Base-by-base conservation (phyloP, 1,140 invertebrate species). In the Leptinotarsa defecta region DNA sequence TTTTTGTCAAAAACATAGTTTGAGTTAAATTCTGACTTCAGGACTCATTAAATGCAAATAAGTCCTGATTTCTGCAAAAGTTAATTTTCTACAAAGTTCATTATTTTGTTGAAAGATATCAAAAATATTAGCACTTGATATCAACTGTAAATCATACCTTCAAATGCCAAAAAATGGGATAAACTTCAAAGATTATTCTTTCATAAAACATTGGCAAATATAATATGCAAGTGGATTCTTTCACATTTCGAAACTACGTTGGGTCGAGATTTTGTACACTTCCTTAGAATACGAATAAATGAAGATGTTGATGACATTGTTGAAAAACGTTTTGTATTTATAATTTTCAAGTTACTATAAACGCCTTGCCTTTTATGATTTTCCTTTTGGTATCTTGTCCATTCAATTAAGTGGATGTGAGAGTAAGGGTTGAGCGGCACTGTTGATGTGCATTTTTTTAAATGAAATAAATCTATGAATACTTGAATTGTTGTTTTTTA, bases 381-480 rank as follows among this genome's bases (percentile, higher is more conserved):
- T 71, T 74, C 76, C 76, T 76, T 77, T 73, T 78, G 74, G 74
- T 76, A 73, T 75, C 69, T 78, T 75, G 63, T 72, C 68, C 70
- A 78, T 80, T 74, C 75, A 76, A 72, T 67, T 72, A 76, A 77
- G 74, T 78, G 74, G 73, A 78, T 78, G 77, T 78, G 76, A 76
- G 57, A 48, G 68, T 76, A 75, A 72, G 70, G 63, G 73, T 67
- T 65, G 78, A 76, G 72, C 74, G 74, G 77, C 79, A 80, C 77
- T 74, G 71, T 75, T 71, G 67, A 77, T 77, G 79, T 80, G 79
- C 79, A 76, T 73, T 78, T 80, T 80, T 80, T 74, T 80, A 80
- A 78, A 80, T 78, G 76, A 80, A 80, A 57, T 57, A 57, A 57
- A 57, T 57, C 52, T 57, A 57, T 57, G 17, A 57, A 57, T 57